These are phyloP conservation scores for Oncorhynchus tshawytscha DNA, from an alignment of 2,113 vertebrate genomes.

Conservation along the genomic window DNA sequence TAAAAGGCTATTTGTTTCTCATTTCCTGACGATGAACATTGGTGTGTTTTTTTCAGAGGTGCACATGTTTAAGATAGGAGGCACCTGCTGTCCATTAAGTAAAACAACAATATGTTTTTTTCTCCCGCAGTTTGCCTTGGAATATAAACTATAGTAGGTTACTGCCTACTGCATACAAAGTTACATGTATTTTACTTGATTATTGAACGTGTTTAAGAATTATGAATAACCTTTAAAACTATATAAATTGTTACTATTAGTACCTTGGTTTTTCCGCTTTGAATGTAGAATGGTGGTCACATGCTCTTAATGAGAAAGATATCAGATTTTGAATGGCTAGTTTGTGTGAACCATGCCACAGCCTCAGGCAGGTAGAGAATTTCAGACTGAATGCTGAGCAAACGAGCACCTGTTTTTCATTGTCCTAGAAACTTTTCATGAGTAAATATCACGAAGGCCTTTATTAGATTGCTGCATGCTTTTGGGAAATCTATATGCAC, in stretches of 20 bases:
- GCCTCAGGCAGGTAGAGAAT: neutral
- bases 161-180: neutral
- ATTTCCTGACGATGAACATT: conserved; percentile 1
- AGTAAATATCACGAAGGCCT: too few relatives aligned
- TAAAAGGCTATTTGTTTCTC: conserved; percentile 6
- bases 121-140: neutral
- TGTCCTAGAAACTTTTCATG: too few relatives aligned
- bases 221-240: neutral
- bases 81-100: conserved; percentile 26
- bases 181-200: neutral
- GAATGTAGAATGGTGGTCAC: neutral
- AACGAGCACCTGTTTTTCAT: too few relatives aligned
- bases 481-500: too few relatives aligned
- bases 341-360: neutral
- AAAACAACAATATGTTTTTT: conserved; percentile 1
- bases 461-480: too few relatives aligned
- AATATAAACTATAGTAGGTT: neutral
- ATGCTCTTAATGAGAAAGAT: neutral
- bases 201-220: too few relatives aligned
- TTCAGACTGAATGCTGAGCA: too few relatives aligned
- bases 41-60: neutral
- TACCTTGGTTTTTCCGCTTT: neutral
- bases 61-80: conserved; percentile 37
- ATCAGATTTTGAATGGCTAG: neutral
- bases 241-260: neutral